Base-by-base conservation (phyloP, 2,797 vertebrate species). In the Vipera ursinii region DNA sequence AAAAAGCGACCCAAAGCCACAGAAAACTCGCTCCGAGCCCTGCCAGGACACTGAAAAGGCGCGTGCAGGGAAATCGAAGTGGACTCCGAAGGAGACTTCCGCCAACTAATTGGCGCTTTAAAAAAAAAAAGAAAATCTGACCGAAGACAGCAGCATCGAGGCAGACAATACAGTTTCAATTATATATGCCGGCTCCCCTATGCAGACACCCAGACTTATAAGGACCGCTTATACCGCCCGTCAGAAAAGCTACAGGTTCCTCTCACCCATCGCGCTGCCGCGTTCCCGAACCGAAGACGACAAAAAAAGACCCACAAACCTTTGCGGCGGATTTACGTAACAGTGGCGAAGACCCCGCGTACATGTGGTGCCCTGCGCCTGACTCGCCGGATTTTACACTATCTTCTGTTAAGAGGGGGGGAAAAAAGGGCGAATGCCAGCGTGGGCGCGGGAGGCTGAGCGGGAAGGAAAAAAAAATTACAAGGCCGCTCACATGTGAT, bases 231-330 rank as follows among this genome's bases (percentile, higher is more conserved):
- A 38, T 8, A 10, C 61, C 48, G 6, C 13, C 2, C 28, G 20
- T 32, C 7, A 9, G 3, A 22, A 22, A 82, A 82, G 38, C 55
- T 55, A 1, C 26, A 53, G 3, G 3, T 0, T 2, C 5, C 0
- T 0, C 97, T 97, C 94, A 97, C 97, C 96, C 97, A 97, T 97
- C 15, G 10, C 94, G 92, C 57, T 59, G 24, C 53, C 2, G 44
- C 5, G 14, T 0, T 0, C 4, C 3, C 10, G 2, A 2, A 32
- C 22, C 32, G 4, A 26, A 32, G 26, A 26, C 10, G 8, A 6
- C 91, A 82, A 90, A 89, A 89, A 96, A 13, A 3, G 2, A 93
- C 10, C 95, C 97, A 94, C 91, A 93, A 95, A 51, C 59, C 97
- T 87, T 44, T 86, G 92, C 90, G 92, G 73, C 90, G 60, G 4